Base-by-base conservation (phyloP, 2,797 vertebrate genomes). In the Distichodus sexfasciatus region DNA sequence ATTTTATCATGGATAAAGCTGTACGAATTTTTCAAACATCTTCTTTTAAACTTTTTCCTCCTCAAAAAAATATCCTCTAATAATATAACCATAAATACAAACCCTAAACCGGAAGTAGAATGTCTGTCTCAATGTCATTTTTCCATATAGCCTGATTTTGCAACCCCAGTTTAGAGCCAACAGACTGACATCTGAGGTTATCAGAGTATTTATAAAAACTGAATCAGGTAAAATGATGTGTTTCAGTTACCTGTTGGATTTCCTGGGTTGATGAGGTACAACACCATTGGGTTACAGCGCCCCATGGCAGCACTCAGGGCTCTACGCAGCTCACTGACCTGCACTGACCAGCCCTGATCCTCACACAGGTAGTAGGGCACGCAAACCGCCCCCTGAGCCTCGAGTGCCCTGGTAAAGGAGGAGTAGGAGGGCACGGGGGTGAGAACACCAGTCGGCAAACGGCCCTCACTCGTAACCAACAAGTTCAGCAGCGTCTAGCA, bases 231-330 rank as follows among this genome's bases (percentile, higher is more conserved):
- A n/a, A n/a, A n/a, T n/a, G n/a, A n/a, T n/a, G n/a, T n/a, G n/a
- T 9, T 12, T 54, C 6, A 2, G 3, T 50, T 71, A 92, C 92
- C 91, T 79, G 89, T 69, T 23, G 90, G 90, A 63, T 91, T 91
- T 50, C 92, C 91, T 3, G 92, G 91, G 75, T 93, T 93, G 71
- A 87, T 85, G 66, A 91, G 6, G 7, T 90, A 93, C 10, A 93
- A 68, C 7, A 83, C 88, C 0, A 77, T 68, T 3, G 89, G 90
- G 21, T 84, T 80, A 61, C 87, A 92, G 68, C 69, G 47, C 7
- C 33, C 71, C 62, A 86, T 82, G 7, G 83, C 84, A 10, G 65
- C 76, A 0, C 72, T 66, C 41, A 92, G 74, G 0, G 83, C 87
- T 58, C 80, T 72, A 0, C 72, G 78, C 8, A 94, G 82, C 81